Base-by-base conservation (phyloP, 2,797 vertebrate genomes). In the Alectoris magna region DNA sequence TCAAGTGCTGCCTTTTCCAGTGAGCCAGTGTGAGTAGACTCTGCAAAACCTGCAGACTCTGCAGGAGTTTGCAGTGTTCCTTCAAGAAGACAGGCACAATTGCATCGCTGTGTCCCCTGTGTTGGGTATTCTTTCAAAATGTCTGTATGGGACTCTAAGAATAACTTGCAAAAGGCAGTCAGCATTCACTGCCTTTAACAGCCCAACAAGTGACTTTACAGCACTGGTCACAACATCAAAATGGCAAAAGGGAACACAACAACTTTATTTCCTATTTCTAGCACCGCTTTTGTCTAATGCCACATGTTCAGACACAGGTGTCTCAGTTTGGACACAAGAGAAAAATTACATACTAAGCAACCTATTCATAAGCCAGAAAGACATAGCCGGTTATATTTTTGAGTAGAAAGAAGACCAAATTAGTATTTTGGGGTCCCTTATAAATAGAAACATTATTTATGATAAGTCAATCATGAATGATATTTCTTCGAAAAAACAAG, bases 21-120 rank as follows among this genome's bases (percentile, higher is more conserved):
- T 23, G 14, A 66, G 41, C 22, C 39, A 43, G 53, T 1, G 3
- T 1, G 0, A 1, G 19, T 7, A 77, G 39, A 56, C 18, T 51
- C 5, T 23, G 49, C 27, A 43, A 38, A 39, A 46, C 67, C 43
- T 64, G 29, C 21, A 41, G 16, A 43, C 36, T 49, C 27, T 31
- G 34, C 36, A 70, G 5, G 24, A 36, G 17, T 16, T 39, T 51
- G 11, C 26, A 38, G 51, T 2, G 43, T 13, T 63, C 34, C 58
- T 48, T 74, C 22, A 26, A 43, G 60, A 69, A 27, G 15, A 71
- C 5, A 55, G 68, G 36, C 85, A 36, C 16, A 58, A 14, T 58
- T 3, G 4, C 31, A n/a, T 13, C 39, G 27, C 34, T 74, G 1
- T 7, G 24, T n/a, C 55, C 34, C 46, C 60, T 58, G 10, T 56